These are phyloP conservation scores for Phalanger gymnotis DNA, from an alignment of 2,797 vertebrate species.

Conservation along the genomic window DNA sequence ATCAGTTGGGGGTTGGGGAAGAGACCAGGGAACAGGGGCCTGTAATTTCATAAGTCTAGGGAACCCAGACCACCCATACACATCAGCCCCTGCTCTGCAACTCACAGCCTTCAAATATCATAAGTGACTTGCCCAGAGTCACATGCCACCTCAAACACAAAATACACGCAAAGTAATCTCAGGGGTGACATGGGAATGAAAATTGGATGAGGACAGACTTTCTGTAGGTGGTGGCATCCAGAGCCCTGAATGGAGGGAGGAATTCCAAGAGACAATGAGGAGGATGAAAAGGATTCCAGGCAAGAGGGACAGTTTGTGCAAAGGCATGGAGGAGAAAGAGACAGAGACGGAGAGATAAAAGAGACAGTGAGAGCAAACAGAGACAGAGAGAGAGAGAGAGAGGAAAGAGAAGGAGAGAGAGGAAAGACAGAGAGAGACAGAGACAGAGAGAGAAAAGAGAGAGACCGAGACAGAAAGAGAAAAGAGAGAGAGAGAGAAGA, in stretches of 20 bases:
- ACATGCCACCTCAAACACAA: neutral
- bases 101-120: neutral
- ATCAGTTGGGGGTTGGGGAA: neutral
- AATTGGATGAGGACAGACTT: neutral
- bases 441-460: no score
- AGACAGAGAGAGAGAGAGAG: no score
- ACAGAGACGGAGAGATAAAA: no score
- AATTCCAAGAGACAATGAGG: neutral
- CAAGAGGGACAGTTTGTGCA: neutral
- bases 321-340: neutral
- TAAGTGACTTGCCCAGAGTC: neutral
- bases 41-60: neutral
- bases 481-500: no score
- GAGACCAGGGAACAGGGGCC: neutral
- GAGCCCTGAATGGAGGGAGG: neutral
- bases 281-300: neutral
- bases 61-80: neutral
- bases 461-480: no score
- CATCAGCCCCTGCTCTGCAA: neutral
- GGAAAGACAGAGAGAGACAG: no score
- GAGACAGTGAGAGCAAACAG: no score
- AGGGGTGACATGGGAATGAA: neutral
- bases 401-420: no score
- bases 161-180: neutral
- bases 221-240: neutral